These are phyloP conservation scores for Standfussiana lucernea DNA, from an alignment of 2,888 invertebrate species.

Conservation along the genomic window DNA sequence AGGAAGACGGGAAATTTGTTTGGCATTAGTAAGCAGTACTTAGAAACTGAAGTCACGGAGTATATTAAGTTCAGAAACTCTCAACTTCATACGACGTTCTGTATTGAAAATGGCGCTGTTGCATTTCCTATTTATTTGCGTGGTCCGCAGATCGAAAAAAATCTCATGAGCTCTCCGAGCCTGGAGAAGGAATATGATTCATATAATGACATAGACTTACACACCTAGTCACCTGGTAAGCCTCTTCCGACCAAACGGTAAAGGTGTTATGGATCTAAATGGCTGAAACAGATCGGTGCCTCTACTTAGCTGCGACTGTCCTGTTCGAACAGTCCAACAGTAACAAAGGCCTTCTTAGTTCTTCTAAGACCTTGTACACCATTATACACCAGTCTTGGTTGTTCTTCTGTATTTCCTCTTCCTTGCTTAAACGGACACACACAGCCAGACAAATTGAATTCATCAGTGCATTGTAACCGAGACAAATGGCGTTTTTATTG, in stretches of 20 bases:
- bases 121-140: not conserved
- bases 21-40: conserved; percentile 53
- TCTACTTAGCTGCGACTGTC: not conserved
- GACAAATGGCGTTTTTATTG: conserved; percentile 76
- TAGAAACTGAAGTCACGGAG: conserved; percentile 33
- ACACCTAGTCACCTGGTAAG: too few relatives aligned
- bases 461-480: conserved; percentile 69
- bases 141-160: not conserved
- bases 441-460: conserved; percentile 61
- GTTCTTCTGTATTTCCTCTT: not conserved
- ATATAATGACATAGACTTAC: too few relatives aligned
- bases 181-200: too few relatives aligned
- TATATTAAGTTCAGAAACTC: conserved; percentile 38
- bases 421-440: conserved; percentile 24
- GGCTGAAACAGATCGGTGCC: not conserved
- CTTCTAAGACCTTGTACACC: not conserved
- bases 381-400: not conserved
- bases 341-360: not conserved
- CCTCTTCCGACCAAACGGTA: too few relatives aligned
- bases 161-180: too few relatives aligned
- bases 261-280: not conserved
- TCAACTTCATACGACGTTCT: conserved; percentile 23
- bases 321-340: not conserved
- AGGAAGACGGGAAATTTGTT: conserved; percentile 52
- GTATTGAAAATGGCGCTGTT: not conserved